A percentile compares a stretch with the other conserved stretches of the same genome.
Conservation (phyloP, 2,797 vertebrate genomes). For the Coilia nasus region DNA sequence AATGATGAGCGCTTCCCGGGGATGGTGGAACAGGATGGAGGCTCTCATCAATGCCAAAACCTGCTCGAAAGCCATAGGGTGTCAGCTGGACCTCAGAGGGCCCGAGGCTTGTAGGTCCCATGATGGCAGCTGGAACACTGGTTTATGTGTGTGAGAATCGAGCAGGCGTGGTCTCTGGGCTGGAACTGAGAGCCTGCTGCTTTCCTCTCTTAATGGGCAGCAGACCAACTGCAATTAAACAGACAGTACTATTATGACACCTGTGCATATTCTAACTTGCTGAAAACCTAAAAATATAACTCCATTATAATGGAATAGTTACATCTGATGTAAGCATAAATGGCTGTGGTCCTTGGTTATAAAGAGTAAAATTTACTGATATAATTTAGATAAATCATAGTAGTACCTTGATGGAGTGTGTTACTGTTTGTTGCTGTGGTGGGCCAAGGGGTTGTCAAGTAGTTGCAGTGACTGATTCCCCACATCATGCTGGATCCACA, state of each 20-base stretch:
- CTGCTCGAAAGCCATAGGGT: conserved; percentile 79
- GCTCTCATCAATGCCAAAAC: conserved; percentile 80
- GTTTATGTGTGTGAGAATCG: not conserved
- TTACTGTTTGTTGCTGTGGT: not conserved
- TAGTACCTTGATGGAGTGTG: not conserved
- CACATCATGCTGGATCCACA: not conserved
- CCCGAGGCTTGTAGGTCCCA: conserved; percentile 78
- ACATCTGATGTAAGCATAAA: not conserved
- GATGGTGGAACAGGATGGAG: conserved; percentile 72
- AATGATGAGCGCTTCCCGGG: conserved; percentile 73
- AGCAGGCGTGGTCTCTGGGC: not conserved
- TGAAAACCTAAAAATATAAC: not conserved
- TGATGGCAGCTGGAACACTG: conserved; percentile 48
- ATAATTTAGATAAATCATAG: not conserved
- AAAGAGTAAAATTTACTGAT: not conserved
- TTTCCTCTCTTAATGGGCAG: not conserved
- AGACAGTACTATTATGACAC: not conserved
- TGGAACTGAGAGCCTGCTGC: not conserved
- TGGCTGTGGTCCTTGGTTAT: not conserved
- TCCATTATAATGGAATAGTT: not conserved
- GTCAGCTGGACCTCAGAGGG: conserved; percentile 81
- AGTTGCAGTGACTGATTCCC: not conserved
- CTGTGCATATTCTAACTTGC: not conserved
- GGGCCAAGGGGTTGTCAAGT: not conserved
- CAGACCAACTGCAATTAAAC: not conserved